Evolutionary conservation across 2,113 vertebrate species (phyloP).

Genomic region (Salvator merianae): DNA sequence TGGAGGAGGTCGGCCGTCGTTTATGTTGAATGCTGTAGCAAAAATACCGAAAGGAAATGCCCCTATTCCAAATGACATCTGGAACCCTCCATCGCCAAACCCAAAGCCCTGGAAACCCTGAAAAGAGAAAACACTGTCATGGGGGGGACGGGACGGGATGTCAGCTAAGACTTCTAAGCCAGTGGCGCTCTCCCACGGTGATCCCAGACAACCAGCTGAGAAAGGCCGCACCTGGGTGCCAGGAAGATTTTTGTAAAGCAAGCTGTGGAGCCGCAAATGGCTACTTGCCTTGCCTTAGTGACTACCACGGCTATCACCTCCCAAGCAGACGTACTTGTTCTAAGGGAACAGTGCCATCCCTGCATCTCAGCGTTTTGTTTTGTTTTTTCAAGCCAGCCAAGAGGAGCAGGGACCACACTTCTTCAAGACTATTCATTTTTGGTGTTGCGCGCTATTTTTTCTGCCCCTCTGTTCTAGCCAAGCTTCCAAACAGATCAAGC

Average conservation of each 20-base stretch:
- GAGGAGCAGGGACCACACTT: too few species aligned
- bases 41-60: conserved; percentile 99
- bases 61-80: conserved; percentile 98
- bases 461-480: too few species aligned
- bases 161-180: too few species aligned
- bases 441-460: too few species aligned
- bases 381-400: too few species aligned
- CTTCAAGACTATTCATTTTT: too few species aligned
- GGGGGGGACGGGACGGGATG: background rate
- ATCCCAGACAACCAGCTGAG: background rate
- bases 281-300: too few species aligned
- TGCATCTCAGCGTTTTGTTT: too few species aligned
- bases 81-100: conserved; percentile 97
- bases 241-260: background rate
- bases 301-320: background rate
- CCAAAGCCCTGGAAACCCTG: conserved; percentile 98
- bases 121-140: conserved; percentile 8
- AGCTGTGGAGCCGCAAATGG: background rate
- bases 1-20: conserved; percentile 94
- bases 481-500: too few species aligned
- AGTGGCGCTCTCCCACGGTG: too few species aligned
- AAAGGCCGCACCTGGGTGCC: background rate
- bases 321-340: too few species aligned
- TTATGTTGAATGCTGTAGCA: conserved; percentile 98
- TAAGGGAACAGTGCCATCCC: too few species aligned